Base-by-base conservation (phyloP, 2,113 vertebrate species). In the Oryzias celebensis region DNA sequence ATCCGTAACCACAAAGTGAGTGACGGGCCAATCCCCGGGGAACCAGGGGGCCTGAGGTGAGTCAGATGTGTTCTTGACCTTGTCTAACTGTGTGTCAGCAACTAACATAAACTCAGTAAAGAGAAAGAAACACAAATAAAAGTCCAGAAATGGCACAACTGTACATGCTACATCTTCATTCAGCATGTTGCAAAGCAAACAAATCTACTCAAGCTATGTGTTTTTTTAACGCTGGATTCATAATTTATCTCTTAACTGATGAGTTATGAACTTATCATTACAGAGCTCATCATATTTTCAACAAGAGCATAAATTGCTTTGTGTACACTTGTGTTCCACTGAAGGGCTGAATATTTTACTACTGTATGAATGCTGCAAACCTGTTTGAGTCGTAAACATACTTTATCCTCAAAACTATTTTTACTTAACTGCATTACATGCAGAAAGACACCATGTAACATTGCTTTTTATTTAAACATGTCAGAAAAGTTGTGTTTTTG, bases 21-120 rank as follows among this genome's bases (percentile, higher is more conserved):
- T 86, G 87, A 81, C 88, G 84, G 85, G 83, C 83, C 67, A 43
- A 64, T 87, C 85, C 80, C 79, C 56, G 28, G 79, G 78, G 83
- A 82, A 73, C 63, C 67, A 80, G 72, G 85, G 82, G 84, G 82
- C 74, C 80, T 83, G 83, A 90, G 87, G 89, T 89, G 85, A 90
- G 87, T 85, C 80, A 82, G 83, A 86, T 83, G 70, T 85, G 81
- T 86, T 84, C 85, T 89, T 90, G 86, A 89, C 89, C 89, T 85
- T 84, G 82, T 84, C 77, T 77, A 49, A 55, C 75, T 78, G 71
- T 82, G 71, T 84, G 83, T 85, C 84, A 82, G 80, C 75, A 63
- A 79, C 78, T 80, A 78, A 71, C 76, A 83, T 68, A 75, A 82
- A 86, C 78, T 77, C 74, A 3, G 73, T 64, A 69, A 78, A 61